These are phyloP conservation scores for Neodiprion pinetum DNA, from an alignment of 1,140 invertebrate species.

Conservation along the genomic window DNA sequence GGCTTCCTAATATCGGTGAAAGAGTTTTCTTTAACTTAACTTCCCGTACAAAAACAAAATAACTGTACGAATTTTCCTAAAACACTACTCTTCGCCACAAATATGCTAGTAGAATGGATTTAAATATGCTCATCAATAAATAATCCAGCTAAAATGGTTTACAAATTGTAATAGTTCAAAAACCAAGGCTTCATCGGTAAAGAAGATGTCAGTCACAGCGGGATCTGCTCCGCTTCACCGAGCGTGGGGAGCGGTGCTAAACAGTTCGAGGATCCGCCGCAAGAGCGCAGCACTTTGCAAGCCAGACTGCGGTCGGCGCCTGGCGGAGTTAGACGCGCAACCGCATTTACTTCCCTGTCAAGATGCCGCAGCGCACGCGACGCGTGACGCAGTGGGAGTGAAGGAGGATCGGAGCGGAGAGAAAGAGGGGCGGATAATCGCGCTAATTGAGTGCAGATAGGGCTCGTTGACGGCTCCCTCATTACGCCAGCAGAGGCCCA, in stretches of 20 bases:
- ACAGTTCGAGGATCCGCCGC: not conserved
- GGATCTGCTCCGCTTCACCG: not conserved
- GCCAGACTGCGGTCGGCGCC: not conserved
- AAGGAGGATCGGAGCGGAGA: constrained; percentile 20
- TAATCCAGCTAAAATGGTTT: no score
- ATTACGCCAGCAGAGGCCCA: constrained; percentile 36
- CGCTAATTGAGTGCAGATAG: constrained; percentile 53
- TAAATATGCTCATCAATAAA: no score
- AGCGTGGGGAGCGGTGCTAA: not conserved
- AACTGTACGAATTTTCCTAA: no score
- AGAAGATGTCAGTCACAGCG: not conserved
- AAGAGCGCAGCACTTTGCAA: not conserved
- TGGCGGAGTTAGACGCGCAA: not conserved
- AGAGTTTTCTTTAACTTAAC: no score
- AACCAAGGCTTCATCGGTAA: not conserved
- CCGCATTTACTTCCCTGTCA: not conserved
- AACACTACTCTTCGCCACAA: no score
- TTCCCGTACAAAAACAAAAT: no score
- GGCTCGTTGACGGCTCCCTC: constrained; percentile 51
- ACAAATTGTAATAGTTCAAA: no score
- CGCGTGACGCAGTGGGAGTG: not conserved
- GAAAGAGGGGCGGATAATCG: constrained; percentile 40
- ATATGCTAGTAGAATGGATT: no score
- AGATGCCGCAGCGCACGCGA: constrained; percentile 1
- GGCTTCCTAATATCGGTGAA: no score